Percentiles rank a stretch among this genome's conserved stretches.
phyloP scores from a whole-genome alignment of 2,888 invertebrate genomes.

The Nematopogon swammerdamellus region DNA sequence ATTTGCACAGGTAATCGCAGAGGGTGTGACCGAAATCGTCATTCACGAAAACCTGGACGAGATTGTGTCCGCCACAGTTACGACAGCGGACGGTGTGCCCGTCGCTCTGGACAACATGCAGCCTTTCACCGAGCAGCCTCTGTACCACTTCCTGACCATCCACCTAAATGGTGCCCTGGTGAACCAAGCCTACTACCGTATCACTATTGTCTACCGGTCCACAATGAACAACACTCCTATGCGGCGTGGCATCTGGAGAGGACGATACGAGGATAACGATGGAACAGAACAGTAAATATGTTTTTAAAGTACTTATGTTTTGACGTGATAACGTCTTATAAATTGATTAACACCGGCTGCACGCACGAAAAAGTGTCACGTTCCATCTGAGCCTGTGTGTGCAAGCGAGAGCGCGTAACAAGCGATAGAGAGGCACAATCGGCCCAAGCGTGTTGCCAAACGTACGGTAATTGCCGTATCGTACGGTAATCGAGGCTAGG shows the following conservation, averaged over 20 bases:
- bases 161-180: slow-evolving; percentile 24
- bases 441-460: no score
- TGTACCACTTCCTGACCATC: slow-evolving; percentile 42
- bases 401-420: no score
- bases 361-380: no score
- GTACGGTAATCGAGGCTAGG: no score
- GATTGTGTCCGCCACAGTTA: slow-evolving; percentile 21
- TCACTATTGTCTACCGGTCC: slow-evolving; percentile 43
- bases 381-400: no score
- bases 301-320: no score
- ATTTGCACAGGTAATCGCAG: slow-evolving; percentile 27
- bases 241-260: slow-evolving; percentile 45
- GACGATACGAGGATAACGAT: slow-evolving; percentile 33
- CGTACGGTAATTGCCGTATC: no score
- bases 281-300: slow-evolving; percentile 31
- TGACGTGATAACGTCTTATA: no score
- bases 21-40: slow-evolving; percentile 32
- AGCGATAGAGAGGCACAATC: no score
- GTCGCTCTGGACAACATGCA: slow-evolving; percentile 13
- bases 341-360: no score
- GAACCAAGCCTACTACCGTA: slow-evolving; percentile 27
- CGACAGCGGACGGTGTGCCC: slow-evolving; percentile 13
- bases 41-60: slow-evolving; percentile 47
- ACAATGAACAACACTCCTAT: slow-evolving; percentile 50
- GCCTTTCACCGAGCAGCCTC: slow-evolving; percentile 21